Evolutionary conservation across 1,140 invertebrate genomes (phyloP).

Genomic region (Brachionus plicatilis): DNA sequence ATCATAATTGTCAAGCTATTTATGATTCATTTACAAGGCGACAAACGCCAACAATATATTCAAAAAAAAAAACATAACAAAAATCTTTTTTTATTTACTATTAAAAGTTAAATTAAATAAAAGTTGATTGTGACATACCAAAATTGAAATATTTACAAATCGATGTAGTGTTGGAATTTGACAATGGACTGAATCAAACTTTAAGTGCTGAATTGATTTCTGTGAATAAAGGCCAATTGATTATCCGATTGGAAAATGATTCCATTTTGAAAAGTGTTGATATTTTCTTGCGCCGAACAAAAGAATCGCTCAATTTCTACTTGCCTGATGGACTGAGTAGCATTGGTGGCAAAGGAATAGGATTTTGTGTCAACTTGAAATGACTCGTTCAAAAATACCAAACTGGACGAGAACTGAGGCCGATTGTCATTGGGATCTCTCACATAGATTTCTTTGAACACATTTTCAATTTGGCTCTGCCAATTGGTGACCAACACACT

Average conservation of each 20-base stretch:
- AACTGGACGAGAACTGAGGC: conserved; percentile 3
- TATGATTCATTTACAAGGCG: too few species aligned
- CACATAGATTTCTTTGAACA: not conserved
- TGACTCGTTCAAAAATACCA: not conserved
- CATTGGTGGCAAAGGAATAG: conserved; percentile 12
- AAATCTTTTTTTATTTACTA: too few species aligned
- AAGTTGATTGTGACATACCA: not conserved
- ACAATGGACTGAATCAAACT: conserved; percentile 40
- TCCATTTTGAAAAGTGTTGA: conserved; percentile 41
- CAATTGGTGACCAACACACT: conserved; percentile 17
- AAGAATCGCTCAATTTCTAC: conserved; percentile 38
- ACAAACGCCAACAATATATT: too few species aligned
- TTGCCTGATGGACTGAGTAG: not conserved
- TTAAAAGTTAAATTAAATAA: too few species aligned
- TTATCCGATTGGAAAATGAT: conserved; percentile 43
- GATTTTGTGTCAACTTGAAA: not conserved
- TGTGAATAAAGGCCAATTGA: conserved; percentile 47
- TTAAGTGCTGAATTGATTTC: conserved; percentile 46
- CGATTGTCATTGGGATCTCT: conserved; percentile 32
- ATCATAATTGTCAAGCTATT: too few species aligned
- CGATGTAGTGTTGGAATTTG: not conserved
- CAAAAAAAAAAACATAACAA: too few species aligned
- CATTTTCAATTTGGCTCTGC: not conserved
- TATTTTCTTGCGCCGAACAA: conserved; percentile 47
- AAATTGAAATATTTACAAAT: conserved; percentile 36